These are phyloP conservation scores for Geodia barretti DNA, from an alignment of 37 sponge, comb jelly and placozoan species.

Conservation along the genomic window DNA sequence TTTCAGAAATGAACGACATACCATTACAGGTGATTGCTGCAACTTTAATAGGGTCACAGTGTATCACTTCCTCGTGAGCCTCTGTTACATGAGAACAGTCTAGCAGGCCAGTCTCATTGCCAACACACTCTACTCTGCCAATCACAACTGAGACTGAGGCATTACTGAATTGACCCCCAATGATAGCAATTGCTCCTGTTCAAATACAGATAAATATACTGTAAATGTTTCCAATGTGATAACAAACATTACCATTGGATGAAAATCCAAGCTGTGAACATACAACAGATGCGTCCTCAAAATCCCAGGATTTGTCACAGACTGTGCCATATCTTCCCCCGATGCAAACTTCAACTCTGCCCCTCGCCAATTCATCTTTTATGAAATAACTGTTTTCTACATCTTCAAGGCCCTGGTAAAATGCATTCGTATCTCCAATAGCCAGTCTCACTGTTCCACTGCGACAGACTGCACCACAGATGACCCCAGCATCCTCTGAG, in stretches of 20 bases:
- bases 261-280: slow-evolving; percentile 39
- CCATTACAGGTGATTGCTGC: no score
- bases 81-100: no score
- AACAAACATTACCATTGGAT: slow-evolving; percentile 3
- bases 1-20: no score
- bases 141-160: not conserved
- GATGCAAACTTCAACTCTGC: slow-evolving; percentile 39
- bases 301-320: slow-evolving; percentile 30
- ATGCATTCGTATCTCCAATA: not conserved
- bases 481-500: slow-evolving; percentile 47
- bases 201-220: no score
- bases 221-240: no score
- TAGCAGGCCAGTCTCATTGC: slow-evolving; percentile 15
- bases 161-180: not conserved
- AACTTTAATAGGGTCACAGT: no score
- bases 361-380: slow-evolving; percentile 1
- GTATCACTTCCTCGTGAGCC: no score
- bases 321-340: slow-evolving; percentile 33
- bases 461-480: slow-evolving; percentile 14
- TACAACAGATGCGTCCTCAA: slow-evolving; percentile 38
- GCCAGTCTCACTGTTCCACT: slow-evolving; percentile 10
- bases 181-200: slow-evolving; percentile 21
- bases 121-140: slow-evolving; percentile 27
- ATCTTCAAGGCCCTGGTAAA: not conserved
- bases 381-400: not conserved